Percentiles rank a stretch among this genome's conserved stretches.
Evolutionary conservation across 2,797 vertebrate genomes (phyloP).

Genomic region (Nyctibius grandis): DNA sequence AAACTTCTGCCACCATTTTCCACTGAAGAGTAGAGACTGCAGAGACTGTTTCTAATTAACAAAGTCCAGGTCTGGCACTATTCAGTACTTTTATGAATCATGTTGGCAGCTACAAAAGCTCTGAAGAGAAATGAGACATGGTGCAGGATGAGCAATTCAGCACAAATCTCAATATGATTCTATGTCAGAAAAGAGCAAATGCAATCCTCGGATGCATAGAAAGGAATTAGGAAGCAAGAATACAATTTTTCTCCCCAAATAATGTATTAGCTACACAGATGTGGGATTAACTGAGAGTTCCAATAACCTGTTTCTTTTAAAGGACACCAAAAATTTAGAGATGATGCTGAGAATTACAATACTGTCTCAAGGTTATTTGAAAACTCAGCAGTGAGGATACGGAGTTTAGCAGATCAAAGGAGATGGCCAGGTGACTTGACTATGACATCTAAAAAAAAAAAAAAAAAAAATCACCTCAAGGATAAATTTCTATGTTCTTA

Average conservation of each 20-base stretch:
- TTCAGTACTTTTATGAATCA: not conserved
- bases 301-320: not conserved
- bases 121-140: not conserved
- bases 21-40: not conserved
- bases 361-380: not conserved
- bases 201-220: not conserved
- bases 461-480: not conserved
- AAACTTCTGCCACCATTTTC: not conserved
- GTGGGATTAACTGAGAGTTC: not conserved
- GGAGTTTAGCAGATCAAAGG: not conserved
- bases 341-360: not conserved
- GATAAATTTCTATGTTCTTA: not conserved
- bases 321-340: not conserved
- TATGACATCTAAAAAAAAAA: not conserved
- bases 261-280: not conserved
- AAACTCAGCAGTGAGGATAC: not conserved
- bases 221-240: not conserved
- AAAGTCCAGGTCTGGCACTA: not conserved
- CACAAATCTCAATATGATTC: not conserved
- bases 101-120: not conserved
- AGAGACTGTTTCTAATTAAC: not conserved
- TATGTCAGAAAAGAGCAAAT: not conserved
- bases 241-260: not conserved
- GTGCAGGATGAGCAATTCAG: not conserved
- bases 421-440: not conserved